These are phyloP conservation scores for Poeciliopsis presidionis DNA, from an alignment of 2,797 vertebrate species.

Conservation along the genomic window DNA sequence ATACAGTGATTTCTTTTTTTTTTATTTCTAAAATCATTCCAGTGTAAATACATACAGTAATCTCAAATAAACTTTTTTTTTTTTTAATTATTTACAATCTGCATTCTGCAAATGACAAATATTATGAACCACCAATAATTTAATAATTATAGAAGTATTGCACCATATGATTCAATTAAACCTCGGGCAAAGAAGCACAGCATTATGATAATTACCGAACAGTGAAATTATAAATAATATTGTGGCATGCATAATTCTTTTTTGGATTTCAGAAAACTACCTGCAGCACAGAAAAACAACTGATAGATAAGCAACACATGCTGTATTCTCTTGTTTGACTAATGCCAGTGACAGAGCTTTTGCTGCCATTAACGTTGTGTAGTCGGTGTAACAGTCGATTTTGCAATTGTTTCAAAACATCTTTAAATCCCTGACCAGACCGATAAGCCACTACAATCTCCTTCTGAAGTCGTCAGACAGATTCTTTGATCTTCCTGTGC, in stretches of 20 bases:
- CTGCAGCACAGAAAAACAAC: not conserved
- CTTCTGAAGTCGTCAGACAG: not conserved
- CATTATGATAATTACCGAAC: constrained; percentile 3
- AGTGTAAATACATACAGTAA: not conserved
- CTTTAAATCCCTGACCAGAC: not conserved
- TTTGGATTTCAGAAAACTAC: not conserved
- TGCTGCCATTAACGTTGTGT: not conserved
- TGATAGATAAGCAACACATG: not conserved
- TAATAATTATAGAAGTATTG: not conserved
- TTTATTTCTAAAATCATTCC: constrained; percentile 1
- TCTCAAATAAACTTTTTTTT: not conserved
- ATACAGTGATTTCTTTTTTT: not conserved
- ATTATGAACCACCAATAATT: not conserved
- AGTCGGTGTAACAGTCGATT: not conserved
- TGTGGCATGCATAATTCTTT: not conserved
- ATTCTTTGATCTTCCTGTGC: not conserved
- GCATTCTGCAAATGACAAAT: constrained; percentile 3
- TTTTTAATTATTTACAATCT: not conserved
- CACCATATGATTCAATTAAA: not conserved
- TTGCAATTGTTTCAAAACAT: not conserved
- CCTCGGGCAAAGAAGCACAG: constrained; percentile 5
- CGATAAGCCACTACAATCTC: not conserved
- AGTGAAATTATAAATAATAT: not conserved
- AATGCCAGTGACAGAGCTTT: not conserved
- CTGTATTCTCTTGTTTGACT: not conserved